These are phyloP conservation scores for Nomada fucata DNA, from an alignment of 2,888 invertebrate species.

Conservation along the genomic window DNA sequence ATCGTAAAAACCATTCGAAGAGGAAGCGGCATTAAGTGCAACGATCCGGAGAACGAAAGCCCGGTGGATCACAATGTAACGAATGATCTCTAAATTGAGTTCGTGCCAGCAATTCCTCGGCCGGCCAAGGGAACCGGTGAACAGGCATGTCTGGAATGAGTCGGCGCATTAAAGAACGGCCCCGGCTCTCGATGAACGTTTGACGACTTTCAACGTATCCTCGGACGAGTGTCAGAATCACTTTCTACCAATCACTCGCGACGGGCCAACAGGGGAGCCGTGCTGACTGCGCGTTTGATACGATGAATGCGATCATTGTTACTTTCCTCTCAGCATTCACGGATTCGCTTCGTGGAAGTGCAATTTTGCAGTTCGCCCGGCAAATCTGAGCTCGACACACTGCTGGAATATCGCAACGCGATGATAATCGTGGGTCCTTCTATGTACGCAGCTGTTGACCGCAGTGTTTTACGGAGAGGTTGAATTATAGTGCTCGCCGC, in stretches of 20 bases:
- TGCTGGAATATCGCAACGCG: conserved; percentile 16
- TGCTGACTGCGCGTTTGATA: conserved; percentile 63
- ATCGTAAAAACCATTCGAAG: no score
- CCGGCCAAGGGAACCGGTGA: conserved; percentile 29
- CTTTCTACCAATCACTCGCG: conserved; percentile 64
- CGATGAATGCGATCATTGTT: conserved; percentile 73
- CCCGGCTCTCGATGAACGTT: conserved; percentile 60
- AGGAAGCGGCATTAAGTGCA: no score
- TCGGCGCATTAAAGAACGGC: conserved; percentile 55
- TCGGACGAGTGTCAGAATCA: conserved; percentile 65
- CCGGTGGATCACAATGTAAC: conserved; percentile 6
- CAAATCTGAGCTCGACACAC: conserved; percentile 25
- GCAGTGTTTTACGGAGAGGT: no score
- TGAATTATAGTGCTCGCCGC: no score
- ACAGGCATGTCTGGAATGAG: conserved; percentile 49
- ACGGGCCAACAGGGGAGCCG: conserved; percentile 28
- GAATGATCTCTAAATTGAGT: conserved; percentile 55
- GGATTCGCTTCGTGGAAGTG: conserved; percentile 38
- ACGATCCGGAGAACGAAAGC: background rate
- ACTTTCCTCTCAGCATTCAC: conserved; percentile 25
- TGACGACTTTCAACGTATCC: conserved; percentile 72
- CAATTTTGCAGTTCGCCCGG: conserved; percentile 26
- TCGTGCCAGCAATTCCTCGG: conserved; percentile 34
- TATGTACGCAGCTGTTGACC: background rate
- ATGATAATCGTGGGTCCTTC: conserved; percentile 17